A percentile compares a stretch with the other conserved stretches of the same genome.
phyloP scores from a whole-genome alignment of 2,888 invertebrate species.

The Acleris literana region DNA sequence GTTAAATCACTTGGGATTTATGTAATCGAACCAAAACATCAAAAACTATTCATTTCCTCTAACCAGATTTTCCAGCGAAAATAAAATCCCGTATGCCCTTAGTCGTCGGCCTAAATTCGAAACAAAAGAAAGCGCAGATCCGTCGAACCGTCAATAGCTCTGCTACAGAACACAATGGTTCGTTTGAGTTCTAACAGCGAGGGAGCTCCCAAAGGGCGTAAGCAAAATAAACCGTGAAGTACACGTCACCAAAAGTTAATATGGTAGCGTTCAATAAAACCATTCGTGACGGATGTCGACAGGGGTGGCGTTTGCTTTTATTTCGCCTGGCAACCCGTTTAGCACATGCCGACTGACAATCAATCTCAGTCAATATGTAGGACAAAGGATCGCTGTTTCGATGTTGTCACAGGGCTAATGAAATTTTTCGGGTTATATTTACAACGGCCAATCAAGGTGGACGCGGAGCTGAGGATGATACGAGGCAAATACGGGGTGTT shows the following conservation, averaged over 20 bases:
- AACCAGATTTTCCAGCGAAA: background rate
- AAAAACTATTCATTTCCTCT: too few species aligned
- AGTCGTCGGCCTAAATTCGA: constrained; percentile 16
- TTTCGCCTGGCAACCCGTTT: constrained; percentile 75
- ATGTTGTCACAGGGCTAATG: constrained; percentile 67
- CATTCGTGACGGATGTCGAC: constrained; percentile 72
- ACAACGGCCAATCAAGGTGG: constrained; percentile 23
- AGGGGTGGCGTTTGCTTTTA: constrained; percentile 76
- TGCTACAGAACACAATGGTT: constrained; percentile 29
- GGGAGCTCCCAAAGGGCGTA: constrained; percentile 35
- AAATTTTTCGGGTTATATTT: constrained; percentile 49
- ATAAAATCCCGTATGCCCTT: background rate
- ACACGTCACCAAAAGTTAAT: constrained; percentile 63
- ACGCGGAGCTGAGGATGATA: background rate
- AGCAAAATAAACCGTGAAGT: constrained; percentile 47
- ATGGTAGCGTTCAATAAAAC: constrained; percentile 71
- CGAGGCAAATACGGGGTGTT: background rate
- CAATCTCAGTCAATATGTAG: constrained; percentile 80
- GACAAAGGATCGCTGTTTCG: constrained; percentile 74
- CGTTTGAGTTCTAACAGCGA: constrained; percentile 25
- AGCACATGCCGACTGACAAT: constrained; percentile 78
- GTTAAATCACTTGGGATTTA: too few species aligned
- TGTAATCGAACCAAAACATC: too few species aligned
- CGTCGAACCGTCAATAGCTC: constrained; percentile 23
- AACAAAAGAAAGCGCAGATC: constrained; percentile 28